phyloP scores from a whole-genome alignment of 2,113 vertebrate species.

The Daphoenositta chrysoptera region DNA sequence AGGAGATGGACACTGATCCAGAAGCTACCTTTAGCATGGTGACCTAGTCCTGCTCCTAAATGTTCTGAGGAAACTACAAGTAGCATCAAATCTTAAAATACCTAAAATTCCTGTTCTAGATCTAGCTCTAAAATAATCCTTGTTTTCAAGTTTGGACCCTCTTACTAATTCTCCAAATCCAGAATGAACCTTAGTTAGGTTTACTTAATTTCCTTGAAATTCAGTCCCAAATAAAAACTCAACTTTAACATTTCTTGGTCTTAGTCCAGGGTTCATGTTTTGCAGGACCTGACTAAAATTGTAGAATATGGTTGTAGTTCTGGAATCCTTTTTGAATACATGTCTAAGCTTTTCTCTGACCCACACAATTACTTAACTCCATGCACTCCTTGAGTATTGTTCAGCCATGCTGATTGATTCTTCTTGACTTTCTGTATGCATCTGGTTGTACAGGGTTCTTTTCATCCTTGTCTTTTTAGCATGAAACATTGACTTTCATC shows the following conservation, averaged over 20 bases:
- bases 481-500: neutral
- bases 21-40: neutral
- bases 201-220: neutral
- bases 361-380: neutral
- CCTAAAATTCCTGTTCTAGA: neutral
- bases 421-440: neutral
- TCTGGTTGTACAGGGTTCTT: fast-evolving
- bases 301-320: neutral
- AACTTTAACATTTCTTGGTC: neutral
- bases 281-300: neutral
- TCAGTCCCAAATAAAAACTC: neutral
- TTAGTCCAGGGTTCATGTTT: neutral
- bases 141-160: neutral
- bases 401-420: neutral
- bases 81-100: neutral
- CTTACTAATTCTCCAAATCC: neutral
- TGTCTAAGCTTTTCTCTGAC: neutral
- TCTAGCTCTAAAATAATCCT: neutral
- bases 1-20: neutral
- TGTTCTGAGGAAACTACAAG: neutral
- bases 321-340: neutral
- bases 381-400: too few species aligned
- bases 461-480: neutral
- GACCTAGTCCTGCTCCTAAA: neutral
- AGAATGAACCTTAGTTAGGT: neutral